phyloP scores from a whole-genome alignment of 1,140 invertebrate species.

The Zaprionus ornatus region DNA sequence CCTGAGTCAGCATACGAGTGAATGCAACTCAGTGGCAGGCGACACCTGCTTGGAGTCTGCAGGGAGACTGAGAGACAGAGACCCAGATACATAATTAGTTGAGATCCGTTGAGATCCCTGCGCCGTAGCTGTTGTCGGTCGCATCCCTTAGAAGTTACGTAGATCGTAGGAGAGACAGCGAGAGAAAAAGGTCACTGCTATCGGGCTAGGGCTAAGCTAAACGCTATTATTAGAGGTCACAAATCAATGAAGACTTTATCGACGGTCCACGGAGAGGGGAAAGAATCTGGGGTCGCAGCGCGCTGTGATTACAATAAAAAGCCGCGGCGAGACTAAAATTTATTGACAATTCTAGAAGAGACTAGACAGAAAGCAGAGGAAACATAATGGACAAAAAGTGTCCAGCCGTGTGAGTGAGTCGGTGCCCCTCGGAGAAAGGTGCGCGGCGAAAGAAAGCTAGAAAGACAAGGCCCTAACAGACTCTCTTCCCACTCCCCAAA shows the following conservation, averaged over 20 bases:
- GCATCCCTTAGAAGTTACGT: conserved; percentile 70
- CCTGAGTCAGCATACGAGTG: conserved; percentile 54
- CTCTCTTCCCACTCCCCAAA: neutral
- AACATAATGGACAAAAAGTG: conserved; percentile 64
- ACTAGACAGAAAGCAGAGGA: conserved; percentile 25
- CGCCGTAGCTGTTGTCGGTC: conserved; percentile 45
- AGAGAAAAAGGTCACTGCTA: conserved; percentile 66
- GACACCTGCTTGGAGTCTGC: conserved; percentile 45
- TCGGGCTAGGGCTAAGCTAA: conserved; percentile 53
- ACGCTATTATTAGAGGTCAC: conserved; percentile 82
- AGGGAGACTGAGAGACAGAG: neutral
- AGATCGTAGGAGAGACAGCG: conserved; percentile 1
- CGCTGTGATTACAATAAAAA: conserved; percentile 67
- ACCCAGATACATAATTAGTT: conserved; percentile 74
- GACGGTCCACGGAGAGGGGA: conserved; percentile 47
- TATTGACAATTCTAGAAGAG: conserved; percentile 62
- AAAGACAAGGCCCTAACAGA: neutral
- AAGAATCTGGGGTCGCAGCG: conserved; percentile 23
- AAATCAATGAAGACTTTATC: conserved; percentile 82
- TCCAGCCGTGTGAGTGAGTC: conserved; percentile 53
- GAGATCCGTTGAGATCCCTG: conserved; percentile 16
- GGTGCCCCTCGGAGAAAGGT: conserved; percentile 41
- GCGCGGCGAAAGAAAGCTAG: conserved; percentile 12
- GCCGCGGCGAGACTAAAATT: conserved; percentile 70
- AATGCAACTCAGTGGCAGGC: conserved; percentile 11